phyloP scores from a whole-genome alignment of 1,140 invertebrate species.

The Asobara japonica region DNA sequence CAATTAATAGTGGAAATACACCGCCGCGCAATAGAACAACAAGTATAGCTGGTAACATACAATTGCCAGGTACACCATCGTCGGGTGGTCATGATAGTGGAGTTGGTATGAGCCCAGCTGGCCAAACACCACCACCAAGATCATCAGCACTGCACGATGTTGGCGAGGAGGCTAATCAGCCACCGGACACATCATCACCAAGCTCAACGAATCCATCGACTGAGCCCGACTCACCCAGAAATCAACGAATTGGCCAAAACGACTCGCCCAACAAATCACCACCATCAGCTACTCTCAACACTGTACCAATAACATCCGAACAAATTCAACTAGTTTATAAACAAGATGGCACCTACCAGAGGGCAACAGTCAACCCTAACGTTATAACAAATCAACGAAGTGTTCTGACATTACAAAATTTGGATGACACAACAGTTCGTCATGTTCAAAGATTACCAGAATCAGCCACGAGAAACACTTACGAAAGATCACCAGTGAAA shows the following conservation, averaged over 20 bases:
- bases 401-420: slow-evolving; percentile 54
- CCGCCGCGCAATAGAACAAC: slow-evolving; percentile 51
- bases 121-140: slow-evolving; percentile 58
- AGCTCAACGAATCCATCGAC: slow-evolving; percentile 38
- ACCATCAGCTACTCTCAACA: slow-evolving; percentile 37
- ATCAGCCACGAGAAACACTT: slow-evolving; percentile 44
- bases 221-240: slow-evolving; percentile 36
- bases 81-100: slow-evolving; percentile 62
- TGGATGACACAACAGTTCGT: slow-evolving; percentile 49
- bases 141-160: slow-evolving; percentile 58
- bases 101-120: slow-evolving; percentile 63
- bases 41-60: slow-evolving; percentile 49
- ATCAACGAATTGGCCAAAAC: slow-evolving; percentile 47
- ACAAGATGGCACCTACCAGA: slow-evolving; percentile 58
- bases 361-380: slow-evolving; percentile 52
- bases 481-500: slow-evolving; percentile 50
- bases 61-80: slow-evolving; percentile 55
- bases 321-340: slow-evolving; percentile 61
- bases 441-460: slow-evolving; percentile 40
- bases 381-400: slow-evolving; percentile 48
- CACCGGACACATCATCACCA: slow-evolving; percentile 54
- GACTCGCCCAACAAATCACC: slow-evolving; percentile 59
- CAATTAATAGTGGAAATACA: slow-evolving; percentile 53
- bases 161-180: slow-evolving; percentile 61
- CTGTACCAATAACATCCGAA: slow-evolving; percentile 49